Percentiles rank a stretch among this genome's conserved stretches.
Evolutionary conservation across 2,888 invertebrate genomes (phyloP).

Genomic region (Trichogramma dendrolimi): DNA sequence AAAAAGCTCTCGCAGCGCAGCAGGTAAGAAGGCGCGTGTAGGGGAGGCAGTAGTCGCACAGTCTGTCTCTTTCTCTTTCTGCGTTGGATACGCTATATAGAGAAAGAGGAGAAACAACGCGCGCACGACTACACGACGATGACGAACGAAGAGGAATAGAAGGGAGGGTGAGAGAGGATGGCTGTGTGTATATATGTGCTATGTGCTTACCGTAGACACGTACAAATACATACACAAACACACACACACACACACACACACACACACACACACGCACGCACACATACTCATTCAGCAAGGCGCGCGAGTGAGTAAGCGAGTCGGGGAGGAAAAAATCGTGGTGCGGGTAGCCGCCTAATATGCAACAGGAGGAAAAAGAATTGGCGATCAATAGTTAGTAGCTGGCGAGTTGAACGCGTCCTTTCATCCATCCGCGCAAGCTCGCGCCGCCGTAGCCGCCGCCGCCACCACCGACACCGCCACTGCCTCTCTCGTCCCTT

Average conservation of each 20-base stretch:
- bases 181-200: constrained; percentile 29
- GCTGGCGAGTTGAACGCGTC: constrained; percentile 48
- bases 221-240: too few species aligned
- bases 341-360: constrained; percentile 45
- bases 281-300: constrained; percentile 16
- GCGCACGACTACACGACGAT: too few species aligned
- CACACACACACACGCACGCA: too few species aligned
- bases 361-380: constrained; percentile 53
- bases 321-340: constrained; percentile 28
- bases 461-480: constrained; percentile 20
- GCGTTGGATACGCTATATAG: constrained; percentile 16
- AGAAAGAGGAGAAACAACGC: constrained; percentile 20
- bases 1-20: background rate
- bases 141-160: constrained; percentile 27
- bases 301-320: constrained; percentile 27
- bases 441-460: constrained; percentile 33
- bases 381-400: constrained; percentile 53
- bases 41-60: constrained; percentile 4
- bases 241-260: background rate
- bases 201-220: constrained; percentile 20
- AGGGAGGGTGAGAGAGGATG: constrained; percentile 33
- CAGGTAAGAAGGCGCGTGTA: constrained; percentile 2
- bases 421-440: constrained; percentile 49
- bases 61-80: background rate
- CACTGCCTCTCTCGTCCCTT: background rate